These are phyloP conservation scores for Carposina sasakii DNA, from an alignment of 1,140 invertebrate species.

Conservation along the genomic window DNA sequence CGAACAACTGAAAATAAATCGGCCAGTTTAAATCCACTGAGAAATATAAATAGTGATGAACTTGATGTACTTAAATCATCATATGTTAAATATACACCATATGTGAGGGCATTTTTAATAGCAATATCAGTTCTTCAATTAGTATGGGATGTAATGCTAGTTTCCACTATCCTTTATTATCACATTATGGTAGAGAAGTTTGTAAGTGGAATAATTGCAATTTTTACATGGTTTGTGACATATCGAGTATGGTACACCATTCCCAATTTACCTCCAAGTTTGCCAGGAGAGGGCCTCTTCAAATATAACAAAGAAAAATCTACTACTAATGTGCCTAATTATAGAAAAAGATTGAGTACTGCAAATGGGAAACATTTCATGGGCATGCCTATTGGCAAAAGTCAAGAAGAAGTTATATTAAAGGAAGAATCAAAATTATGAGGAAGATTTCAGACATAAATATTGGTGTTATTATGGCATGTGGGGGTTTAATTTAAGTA, in stretches of 20 bases:
- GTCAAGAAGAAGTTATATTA: constrained; percentile 35
- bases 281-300: constrained; percentile 86
- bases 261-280: constrained; percentile 75
- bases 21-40: constrained; percentile 77
- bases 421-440: too few species aligned
- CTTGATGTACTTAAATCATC: constrained; percentile 80
- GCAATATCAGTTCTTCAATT: constrained; percentile 85
- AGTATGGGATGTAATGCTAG: constrained; percentile 95
- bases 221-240: constrained; percentile 92
- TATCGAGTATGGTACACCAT: constrained; percentile 88
- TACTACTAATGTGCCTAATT: constrained; percentile 25
- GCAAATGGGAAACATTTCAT: constrained; percentile 79
- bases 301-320: constrained; percentile 80
- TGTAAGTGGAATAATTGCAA: constrained; percentile 87
- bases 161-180: constrained; percentile 94
- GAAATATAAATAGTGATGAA: constrained; percentile 79
- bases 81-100: constrained; percentile 86
- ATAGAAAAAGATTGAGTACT: constrained; percentile 50
- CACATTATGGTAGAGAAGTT: constrained; percentile 97
- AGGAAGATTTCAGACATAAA: too few species aligned
- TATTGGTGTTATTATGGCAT: too few species aligned
- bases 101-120: constrained; percentile 86
- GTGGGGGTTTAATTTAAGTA: too few species aligned
- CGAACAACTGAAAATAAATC: constrained; percentile 75
- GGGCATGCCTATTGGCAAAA: constrained; percentile 82